These are phyloP conservation scores for Pseudochromis fuscus DNA, from an alignment of 2,797 vertebrate species.

Conservation along the genomic window DNA sequence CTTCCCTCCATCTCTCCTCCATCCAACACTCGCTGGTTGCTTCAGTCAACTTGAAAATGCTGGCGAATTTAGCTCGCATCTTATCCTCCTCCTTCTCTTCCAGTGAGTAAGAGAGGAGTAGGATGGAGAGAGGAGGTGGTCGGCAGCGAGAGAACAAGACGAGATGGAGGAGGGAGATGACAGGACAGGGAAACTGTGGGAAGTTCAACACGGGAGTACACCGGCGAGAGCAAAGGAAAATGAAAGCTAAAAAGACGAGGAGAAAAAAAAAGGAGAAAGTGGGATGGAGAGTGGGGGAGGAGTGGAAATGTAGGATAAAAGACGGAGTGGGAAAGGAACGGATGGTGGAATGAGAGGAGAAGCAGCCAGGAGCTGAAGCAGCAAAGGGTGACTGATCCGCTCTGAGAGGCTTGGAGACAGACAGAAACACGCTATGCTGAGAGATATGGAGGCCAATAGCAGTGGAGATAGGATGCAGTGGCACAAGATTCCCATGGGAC, in stretches of 20 bases:
- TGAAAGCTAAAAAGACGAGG: neutral
- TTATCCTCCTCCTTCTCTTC: conserved; percentile 58
- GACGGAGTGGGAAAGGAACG: conserved; percentile 46
- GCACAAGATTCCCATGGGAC: conserved; percentile 76
- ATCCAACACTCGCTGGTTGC: conserved; percentile 46
- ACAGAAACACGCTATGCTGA: conserved; percentile 67
- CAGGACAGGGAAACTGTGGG: conserved; percentile 43
- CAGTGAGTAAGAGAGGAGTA: conserved; percentile 68
- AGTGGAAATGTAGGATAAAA: conserved; percentile 53
- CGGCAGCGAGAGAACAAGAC: conserved; percentile 37
- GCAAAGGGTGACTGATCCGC: conserved; percentile 85
- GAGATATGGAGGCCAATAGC: conserved; percentile 70
- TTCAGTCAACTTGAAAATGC: conserved; percentile 64
- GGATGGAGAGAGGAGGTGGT: conserved; percentile 62
- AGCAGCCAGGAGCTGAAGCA: conserved; percentile 81
- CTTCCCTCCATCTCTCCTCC: conserved; percentile 21
- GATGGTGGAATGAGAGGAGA: conserved; percentile 63
- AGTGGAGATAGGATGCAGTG: conserved; percentile 70
- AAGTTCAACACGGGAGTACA: conserved; percentile 41
- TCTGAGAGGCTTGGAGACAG: conserved; percentile 78
- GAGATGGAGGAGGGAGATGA: conserved; percentile 54
- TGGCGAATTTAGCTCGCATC: conserved; percentile 57
- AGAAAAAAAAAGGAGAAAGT: conserved; percentile 22
- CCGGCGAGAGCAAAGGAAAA: conserved; percentile 10
- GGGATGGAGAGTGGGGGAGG: conserved; percentile 34